Evolutionary conservation across 2,113 vertebrate genomes (phyloP), one percentile per base, ranked within the genome.

Genomic region (Actinemys pallida): DNA sequence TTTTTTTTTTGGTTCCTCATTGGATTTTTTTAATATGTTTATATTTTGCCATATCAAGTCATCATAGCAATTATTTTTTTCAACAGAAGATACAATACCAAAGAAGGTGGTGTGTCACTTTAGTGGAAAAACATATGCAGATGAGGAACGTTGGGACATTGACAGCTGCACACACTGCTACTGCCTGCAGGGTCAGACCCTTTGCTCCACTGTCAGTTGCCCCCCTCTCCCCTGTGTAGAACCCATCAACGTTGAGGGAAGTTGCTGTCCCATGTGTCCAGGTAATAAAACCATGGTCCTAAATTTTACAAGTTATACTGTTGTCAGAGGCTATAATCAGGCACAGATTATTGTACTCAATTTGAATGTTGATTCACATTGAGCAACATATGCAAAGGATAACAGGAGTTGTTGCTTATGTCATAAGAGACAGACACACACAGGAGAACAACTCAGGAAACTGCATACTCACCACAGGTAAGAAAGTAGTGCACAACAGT

Each of bases 111-210:
- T 99, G 65, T 99, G 99, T 96, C 99, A 98, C 97, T 99, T 99
- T 97, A 98, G 98, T 20, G 99, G 99, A 10, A 99, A 99, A 95
- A 99, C 98, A 0, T 99, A 99, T 0, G 98, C 98, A 0, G 99
- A 99, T 12, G 99, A 99, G 96, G 99, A 99, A 14, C 98, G 99
- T 69, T 99, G 99, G 99, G 99, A 99, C 94, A 99, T 99, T 1
- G 99, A 99, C 97, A 99, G 99, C 98, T 99, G 99, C 97, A 99
- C 99, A 0, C 99, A 99, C 96, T 99, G 99, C 98, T 99, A 99
- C 97, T 99, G 99, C 96, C 98, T 99, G 92, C 99, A 99, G 95
- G 99, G 99, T n/a, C 99, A 99, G 98, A 99, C 99, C 1, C 99
- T 99, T 82, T 99, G 99, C 97, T 99, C 99, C 4, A 99, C 99